Evolutionary conservation across 2,113 vertebrate genomes (phyloP).

Genomic region (Scolopax mira): DNA sequence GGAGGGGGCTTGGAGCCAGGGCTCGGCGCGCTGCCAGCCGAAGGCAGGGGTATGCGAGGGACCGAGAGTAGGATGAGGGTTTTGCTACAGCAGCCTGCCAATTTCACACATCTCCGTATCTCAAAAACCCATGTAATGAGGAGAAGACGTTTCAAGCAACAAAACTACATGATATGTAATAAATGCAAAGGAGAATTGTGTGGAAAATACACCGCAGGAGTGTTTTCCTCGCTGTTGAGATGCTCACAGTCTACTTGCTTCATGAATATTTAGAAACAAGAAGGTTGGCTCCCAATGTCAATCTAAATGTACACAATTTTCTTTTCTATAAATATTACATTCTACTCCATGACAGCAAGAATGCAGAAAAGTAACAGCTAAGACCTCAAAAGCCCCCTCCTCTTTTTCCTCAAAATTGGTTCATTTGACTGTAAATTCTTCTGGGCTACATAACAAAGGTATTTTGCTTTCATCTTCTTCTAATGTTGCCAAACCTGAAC

Average conservation of each 20-base stretch:
- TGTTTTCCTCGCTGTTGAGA: not conserved
- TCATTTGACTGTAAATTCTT: slow-evolving; percentile 55
- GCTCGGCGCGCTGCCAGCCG: not conserved
- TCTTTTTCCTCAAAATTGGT: slow-evolving; percentile 17
- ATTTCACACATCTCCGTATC: not conserved
- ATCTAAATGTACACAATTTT: slow-evolving; percentile 33
- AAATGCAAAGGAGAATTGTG: not conserved
- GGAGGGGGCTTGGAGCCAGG: not conserved
- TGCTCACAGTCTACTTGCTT: not conserved
- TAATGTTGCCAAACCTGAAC: not conserved
- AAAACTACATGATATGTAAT: not conserved
- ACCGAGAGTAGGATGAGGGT: not conserved
- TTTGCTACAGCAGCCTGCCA: not conserved
- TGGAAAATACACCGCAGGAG: not conserved
- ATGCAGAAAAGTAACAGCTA: slow-evolving; percentile 20
- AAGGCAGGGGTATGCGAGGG: not conserved
- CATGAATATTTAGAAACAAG: slow-evolving; percentile 67
- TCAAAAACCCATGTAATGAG: not conserved
- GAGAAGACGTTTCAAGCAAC: not conserved
- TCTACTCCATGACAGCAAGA: slow-evolving; percentile 20
- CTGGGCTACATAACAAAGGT: not conserved
- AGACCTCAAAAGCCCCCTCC: not conserved
- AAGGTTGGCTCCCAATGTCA: slow-evolving; percentile 39
- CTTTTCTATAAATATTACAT: slow-evolving; percentile 42
- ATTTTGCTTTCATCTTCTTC: slow-evolving; percentile 25